These are phyloP conservation scores for Ceyx erithaca DNA, from an alignment of 2,797 vertebrate species.

Conservation along the genomic window DNA sequence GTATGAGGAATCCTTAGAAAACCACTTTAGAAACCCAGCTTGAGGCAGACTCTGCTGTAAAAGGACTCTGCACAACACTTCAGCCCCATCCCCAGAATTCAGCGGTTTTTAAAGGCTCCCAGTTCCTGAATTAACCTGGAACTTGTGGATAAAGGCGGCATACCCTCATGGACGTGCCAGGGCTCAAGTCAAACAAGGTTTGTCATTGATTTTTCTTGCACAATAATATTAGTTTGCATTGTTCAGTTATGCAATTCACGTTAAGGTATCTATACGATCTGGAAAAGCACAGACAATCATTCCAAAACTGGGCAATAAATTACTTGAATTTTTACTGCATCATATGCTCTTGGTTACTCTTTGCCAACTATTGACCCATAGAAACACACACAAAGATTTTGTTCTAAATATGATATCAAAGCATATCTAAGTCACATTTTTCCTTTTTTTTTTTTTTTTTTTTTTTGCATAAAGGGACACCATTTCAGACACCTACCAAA, in stretches of 20 bases:
- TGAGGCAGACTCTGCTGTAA: neutral
- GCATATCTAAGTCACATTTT: neutral
- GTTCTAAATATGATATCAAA: neutral
- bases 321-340: conserved; percentile 63
- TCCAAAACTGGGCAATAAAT: conserved; percentile 23
- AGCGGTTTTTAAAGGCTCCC: neutral
- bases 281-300: neutral
- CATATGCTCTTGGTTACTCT: neutral
- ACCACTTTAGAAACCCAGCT: neutral
- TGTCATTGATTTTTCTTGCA: neutral
- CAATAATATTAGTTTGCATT: neutral
- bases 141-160: neutral
- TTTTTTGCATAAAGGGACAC: neutral
- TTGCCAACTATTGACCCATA: conserved; percentile 19
- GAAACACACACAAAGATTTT: neutral
- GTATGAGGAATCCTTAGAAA: neutral
- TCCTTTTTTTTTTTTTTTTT: neutral
- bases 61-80: neutral
- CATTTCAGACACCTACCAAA: neutral
- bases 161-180: neutral
- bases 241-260: conserved; percentile 3
- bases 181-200: neutral
- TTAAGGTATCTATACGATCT: neutral
- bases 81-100: neutral
- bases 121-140: neutral